Conservation (phyloP, 2,888 invertebrate genomes). For the Sminthurinus aureus region DNA sequence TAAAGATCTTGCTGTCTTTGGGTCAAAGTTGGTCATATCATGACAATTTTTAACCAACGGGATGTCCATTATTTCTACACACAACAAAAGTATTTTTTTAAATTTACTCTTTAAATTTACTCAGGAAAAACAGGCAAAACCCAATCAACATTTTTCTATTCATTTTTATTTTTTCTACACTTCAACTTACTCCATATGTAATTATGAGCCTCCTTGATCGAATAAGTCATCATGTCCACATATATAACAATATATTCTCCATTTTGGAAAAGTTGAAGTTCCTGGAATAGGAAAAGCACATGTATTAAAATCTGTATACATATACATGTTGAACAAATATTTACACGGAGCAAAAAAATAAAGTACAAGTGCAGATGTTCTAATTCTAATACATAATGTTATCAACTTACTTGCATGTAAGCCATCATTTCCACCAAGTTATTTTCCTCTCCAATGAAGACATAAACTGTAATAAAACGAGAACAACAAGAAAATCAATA, state of each 20-base stretch:
- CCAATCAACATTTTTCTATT: neutral
- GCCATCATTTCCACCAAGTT: constrained; percentile 90
- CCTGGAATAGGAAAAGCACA: constrained; percentile 72
- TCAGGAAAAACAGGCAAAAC: neutral
- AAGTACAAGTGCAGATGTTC: neutral
- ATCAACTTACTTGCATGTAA: constrained; percentile 16
- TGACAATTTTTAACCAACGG: constrained; percentile 45
- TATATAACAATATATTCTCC: constrained; percentile 96
- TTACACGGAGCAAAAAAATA: neutral
- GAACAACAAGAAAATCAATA: neutral
- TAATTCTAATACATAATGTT: no score
- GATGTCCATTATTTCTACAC: constrained; percentile 37
- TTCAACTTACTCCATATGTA: constrained; percentile 79
- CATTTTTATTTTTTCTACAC: neutral
- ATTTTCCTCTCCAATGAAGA: constrained; percentile 87
- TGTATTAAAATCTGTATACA: neutral
- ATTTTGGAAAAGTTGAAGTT: constrained; percentile 82
- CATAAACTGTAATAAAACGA: constrained; percentile 77
- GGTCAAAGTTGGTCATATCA: constrained; percentile 58
- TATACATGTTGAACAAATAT: neutral
- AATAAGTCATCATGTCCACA: constrained; percentile 90
- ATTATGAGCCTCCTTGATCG: constrained; percentile 74
- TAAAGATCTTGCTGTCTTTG: constrained; percentile 74
- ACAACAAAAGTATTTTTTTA: no score
- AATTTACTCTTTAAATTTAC: no score